Evolutionary conservation across 2,797 vertebrate species (phyloP), one percentile per base, ranked within the genome.

Genomic region (Sphenodon punctatus): DNA sequence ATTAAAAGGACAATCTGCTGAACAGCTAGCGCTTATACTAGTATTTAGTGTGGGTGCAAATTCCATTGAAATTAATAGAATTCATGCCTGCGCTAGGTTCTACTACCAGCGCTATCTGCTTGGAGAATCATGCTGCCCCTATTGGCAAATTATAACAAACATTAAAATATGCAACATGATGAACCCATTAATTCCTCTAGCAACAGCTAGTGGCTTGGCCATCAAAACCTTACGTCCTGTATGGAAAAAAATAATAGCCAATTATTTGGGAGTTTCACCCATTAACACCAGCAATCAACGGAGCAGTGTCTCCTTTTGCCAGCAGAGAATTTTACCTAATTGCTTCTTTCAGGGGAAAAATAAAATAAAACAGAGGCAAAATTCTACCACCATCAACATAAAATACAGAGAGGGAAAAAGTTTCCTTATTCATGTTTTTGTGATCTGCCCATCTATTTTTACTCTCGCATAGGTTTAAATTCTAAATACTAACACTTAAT

Each of bases 281-380:
- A 66, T 25, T 20, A 11, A 27, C 12, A 48, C 20, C 45, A 63
- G 77, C 43, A 70, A 19, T 25, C 17, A 79, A 66, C 45, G 25
- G 73, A 83, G 60, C 30, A 1, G 0, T 2, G 0, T 38, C 25
- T 17, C 48, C 72, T 82, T 67, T 20, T 63, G 14, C 23, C 56
- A 36, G n/a, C 27, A 53, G 39, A 72, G n/a, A 71, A 86, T 27
- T 3, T 78, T 25, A 10, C 79, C 88, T 86, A 88, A 75, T 63
- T 77, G 16, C 2, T 67, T 82, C 79, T 38, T 72, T 38, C 86
- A 32, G 7, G 16, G 10, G 77, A 84, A 79, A 70, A 46, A 48
- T 56, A 12, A 4, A 19, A 16, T 46, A 10, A n/a, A 64, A 19
- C 45, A 68, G 61, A n/a, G n/a, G n/a, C n/a, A n/a, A 38, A 39